A percentile compares a stretch with the other conserved stretches of the same genome.
phyloP scores from a whole-genome alignment of 2,113 vertebrate genomes.

The Spea bombifrons region DNA sequence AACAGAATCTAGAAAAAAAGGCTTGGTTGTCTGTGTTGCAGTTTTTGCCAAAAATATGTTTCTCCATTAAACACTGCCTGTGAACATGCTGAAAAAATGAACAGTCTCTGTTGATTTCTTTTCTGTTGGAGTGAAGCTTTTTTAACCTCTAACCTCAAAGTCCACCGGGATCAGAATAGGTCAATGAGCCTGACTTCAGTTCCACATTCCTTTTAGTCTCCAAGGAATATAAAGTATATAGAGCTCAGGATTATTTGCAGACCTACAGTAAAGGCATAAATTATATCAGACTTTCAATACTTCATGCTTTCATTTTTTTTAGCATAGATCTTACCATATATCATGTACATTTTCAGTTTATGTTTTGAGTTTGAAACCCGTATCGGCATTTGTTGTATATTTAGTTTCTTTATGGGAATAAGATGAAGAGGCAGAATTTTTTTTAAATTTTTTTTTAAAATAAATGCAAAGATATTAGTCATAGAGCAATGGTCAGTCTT shows the following conservation, averaged over 20 bases:
- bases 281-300: slow-evolving; percentile 27
- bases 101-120: slow-evolving; percentile 22
- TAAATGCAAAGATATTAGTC: too few relatives aligned
- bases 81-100: slow-evolving; percentile 2
- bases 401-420: too few relatives aligned
- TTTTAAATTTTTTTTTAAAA: too few relatives aligned
- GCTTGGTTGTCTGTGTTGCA: neutral
- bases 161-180: slow-evolving; percentile 30
- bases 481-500: too few relatives aligned
- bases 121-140: slow-evolving; percentile 35
- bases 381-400: too few relatives aligned
- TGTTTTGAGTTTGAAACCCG: too few relatives aligned
- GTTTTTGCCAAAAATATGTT: slow-evolving; percentile 17
- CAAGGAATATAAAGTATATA: slow-evolving; percentile 9
- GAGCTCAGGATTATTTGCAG: slow-evolving; percentile 18
- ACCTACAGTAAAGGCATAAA: slow-evolving; percentile 12
- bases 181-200: slow-evolving; percentile 36
- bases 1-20: neutral
- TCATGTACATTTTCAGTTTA: too few relatives aligned
- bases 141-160: slow-evolving; percentile 39
- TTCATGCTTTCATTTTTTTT: slow-evolving; percentile 7
- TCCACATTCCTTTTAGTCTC: slow-evolving; percentile 31
- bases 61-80: neutral
- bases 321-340: too few relatives aligned
- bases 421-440: too few relatives aligned